These are phyloP conservation scores for Leptestheria dahalacensis DNA, from an alignment of 1,140 invertebrate species.

Conservation along the genomic window DNA sequence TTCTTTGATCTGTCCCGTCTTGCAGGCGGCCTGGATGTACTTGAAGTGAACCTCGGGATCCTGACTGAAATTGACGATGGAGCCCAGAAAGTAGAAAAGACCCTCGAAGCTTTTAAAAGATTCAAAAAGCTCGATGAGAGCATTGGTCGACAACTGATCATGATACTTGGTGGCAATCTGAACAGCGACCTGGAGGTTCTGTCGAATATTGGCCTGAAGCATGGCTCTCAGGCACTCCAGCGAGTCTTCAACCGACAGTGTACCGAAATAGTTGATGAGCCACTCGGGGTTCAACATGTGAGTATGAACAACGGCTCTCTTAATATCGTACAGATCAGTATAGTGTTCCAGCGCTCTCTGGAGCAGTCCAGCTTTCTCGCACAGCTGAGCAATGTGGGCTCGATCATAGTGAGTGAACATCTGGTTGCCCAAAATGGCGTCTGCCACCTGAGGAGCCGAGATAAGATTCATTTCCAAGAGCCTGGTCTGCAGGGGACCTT, in stretches of 20 bases:
- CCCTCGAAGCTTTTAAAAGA: slow-evolving; percentile 99
- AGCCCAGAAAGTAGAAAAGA: slow-evolving; percentile 96
- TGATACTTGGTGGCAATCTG: slow-evolving; percentile 99
- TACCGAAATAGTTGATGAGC: slow-evolving; percentile 98
- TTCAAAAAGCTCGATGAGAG: slow-evolving; percentile 95
- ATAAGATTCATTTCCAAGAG: slow-evolving; percentile 97
- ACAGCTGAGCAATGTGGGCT: slow-evolving; percentile 95
- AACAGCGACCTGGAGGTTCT: slow-evolving; percentile 93
- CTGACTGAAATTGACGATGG: slow-evolving; percentile 99
- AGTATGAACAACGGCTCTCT: slow-evolving; percentile 95
- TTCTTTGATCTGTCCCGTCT: slow-evolving; percentile 95
- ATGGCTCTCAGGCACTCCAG: slow-evolving; percentile 96
- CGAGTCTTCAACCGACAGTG: slow-evolving; percentile 94
- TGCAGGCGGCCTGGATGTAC: slow-evolving; percentile 92
- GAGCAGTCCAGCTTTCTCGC: slow-evolving; percentile 93
- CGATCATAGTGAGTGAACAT: slow-evolving; percentile 99
- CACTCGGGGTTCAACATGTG: slow-evolving; percentile 91
- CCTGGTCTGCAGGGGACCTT: slow-evolving; percentile 93
- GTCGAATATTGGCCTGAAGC: slow-evolving; percentile 93
- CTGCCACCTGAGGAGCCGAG: slow-evolving; percentile 96
- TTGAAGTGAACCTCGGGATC: slow-evolving; percentile 99
- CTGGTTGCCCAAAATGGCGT: slow-evolving; percentile 96
- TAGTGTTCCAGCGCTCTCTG: slow-evolving; percentile 84
- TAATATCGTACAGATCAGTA: slow-evolving; percentile 97
- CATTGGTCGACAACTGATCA: slow-evolving; percentile 90